Conservation (phyloP, 2,113 vertebrate genomes). For the Phainopepla nitens region DNA sequence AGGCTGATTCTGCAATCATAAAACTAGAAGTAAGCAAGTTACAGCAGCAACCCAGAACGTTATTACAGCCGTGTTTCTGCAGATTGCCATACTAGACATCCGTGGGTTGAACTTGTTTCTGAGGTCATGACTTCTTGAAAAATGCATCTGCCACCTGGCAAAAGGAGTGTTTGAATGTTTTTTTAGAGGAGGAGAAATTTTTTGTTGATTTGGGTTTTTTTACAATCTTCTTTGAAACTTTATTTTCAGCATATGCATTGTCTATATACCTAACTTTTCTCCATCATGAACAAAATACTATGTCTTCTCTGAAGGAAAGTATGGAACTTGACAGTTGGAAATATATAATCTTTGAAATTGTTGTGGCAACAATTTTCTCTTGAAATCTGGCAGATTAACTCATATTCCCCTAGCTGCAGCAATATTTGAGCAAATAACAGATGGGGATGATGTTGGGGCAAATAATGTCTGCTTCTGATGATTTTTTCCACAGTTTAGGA, state of each 20-base stretch:
- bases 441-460: not conserved
- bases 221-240: not conserved
- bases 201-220: not conserved
- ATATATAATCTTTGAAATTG: not conserved
- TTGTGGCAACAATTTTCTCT: not conserved
- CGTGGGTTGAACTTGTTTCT: not conserved
- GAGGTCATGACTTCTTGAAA: not conserved
- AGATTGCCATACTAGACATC: not conserved
- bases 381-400: not conserved
- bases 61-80: not conserved
- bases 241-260: not conserved
- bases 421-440: not conserved
- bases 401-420: not conserved
- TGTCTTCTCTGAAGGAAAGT: not conserved
- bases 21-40: not conserved
- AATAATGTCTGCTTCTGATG: not conserved
- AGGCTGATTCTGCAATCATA: not conserved
- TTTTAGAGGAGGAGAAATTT: not conserved
- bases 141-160: not conserved
- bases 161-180: not conserved
- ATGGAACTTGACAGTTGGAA: not conserved
- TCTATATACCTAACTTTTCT: not conserved
- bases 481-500: not conserved
- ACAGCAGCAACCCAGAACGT: not conserved
- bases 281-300: not conserved